Evolutionary conservation across 2,888 invertebrate species (phyloP), one percentile per base, ranked within the genome.

Genomic region (Neoascia interrupta): DNA sequence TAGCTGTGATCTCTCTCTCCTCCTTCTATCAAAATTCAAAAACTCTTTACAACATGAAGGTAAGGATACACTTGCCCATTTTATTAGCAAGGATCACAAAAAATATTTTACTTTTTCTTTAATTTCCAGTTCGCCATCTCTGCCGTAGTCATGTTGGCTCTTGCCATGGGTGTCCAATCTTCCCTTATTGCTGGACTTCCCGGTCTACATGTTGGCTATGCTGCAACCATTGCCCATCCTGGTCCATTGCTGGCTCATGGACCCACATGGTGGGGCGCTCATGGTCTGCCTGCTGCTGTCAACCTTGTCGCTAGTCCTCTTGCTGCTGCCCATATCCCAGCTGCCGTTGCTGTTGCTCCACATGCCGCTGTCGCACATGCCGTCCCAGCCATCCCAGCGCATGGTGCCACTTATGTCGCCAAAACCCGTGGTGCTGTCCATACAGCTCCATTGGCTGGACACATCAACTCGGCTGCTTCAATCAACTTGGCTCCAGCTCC

Each of bases 401-500:
- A 81, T 58, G 73, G 74, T 31, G 83, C 82, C 26, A 81, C 80
- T 73, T 85, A 85, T 49, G 83, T 84, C 11, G 90, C 90, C 53
- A 89, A 90, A 54, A 90, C 88, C 47, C 88, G 88, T 81, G 90
- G 90, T 64, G 88, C 90, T 43, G 83, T 90, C 11, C 90, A 90
- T 81, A 87, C 88, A 16, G 90, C 90, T 54, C 90, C 90, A 39
- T 85, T 90, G 43, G 88, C 89, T 15, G 89, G 90, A 82, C 90
- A 90, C 81, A 70, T 83, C 45, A 75, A 81, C 36, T 85, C 84
- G 11, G 84, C 83, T 34, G 82, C 83, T 51, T 83, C 84, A 3
- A 83, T 90, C 68, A 90, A 90, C 84, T 85, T 89, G 18, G 89
- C 89, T 53, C 89, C 90, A 73, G 90, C 90, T 54, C 89, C 90